Conservation (phyloP, 2,888 invertebrate genomes). For the Salpingus planirostris region DNA sequence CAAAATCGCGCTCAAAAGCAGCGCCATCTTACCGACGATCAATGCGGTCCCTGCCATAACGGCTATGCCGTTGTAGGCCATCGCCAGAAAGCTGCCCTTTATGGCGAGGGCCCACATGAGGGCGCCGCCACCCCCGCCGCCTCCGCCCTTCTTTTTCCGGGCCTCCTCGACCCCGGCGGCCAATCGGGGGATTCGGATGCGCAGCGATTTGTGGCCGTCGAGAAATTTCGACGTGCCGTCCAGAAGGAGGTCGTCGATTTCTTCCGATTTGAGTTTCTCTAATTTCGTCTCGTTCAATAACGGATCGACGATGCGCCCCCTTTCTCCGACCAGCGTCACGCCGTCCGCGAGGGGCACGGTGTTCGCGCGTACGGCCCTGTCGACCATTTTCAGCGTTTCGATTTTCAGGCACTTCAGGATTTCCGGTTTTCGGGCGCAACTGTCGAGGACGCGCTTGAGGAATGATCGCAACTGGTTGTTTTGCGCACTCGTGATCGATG, state of each 20-base stretch:
- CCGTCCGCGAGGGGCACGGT: conserved; percentile 55
- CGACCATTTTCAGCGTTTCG: conserved; percentile 56
- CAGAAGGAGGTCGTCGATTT: conserved; percentile 51
- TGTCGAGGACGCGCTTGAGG: conserved; percentile 48
- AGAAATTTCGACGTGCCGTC: conserved; percentile 51
- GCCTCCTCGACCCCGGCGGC: conserved; percentile 46
- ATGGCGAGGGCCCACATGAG: conserved; percentile 60
- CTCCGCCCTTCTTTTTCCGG: conserved; percentile 32
- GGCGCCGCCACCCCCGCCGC: conserved; percentile 44
- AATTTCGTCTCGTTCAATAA: conserved; percentile 43
- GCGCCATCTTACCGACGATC: conserved; percentile 74
- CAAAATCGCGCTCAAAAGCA: conserved; percentile 68
- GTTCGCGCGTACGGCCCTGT: conserved; percentile 55
- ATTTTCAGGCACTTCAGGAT: conserved; percentile 63
- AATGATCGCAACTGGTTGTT: too few relatives aligned
- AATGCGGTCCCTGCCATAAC: conserved; percentile 71
- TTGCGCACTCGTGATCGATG: too few relatives aligned
- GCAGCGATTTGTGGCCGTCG: conserved; percentile 49
- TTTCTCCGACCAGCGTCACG: conserved; percentile 46
- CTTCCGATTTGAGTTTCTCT: conserved; percentile 50
- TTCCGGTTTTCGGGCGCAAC: conserved; percentile 56
- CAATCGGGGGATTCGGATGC: conserved; percentile 33
- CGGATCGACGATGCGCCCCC: conserved; percentile 3
- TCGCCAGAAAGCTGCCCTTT: conserved; percentile 62
- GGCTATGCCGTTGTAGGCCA: conserved; percentile 67